These are phyloP conservation scores for Clupea harengus DNA, from an alignment of 2,113 vertebrate species.

Conservation along the genomic window DNA sequence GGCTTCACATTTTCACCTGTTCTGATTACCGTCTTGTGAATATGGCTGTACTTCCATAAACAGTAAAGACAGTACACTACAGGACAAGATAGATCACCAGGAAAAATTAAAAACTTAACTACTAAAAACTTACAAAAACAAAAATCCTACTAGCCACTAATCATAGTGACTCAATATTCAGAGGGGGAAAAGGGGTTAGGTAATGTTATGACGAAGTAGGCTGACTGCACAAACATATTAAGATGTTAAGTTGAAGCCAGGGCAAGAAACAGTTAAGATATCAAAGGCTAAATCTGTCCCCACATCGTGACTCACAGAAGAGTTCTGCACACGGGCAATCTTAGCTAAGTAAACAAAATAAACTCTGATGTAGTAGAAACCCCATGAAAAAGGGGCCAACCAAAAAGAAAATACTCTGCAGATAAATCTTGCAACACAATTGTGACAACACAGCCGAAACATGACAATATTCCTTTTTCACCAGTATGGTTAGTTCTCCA, in stretches of 20 bases:
- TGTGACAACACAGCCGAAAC: neutral
- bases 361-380: neutral
- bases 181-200: neutral
- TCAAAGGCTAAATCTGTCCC: neutral
- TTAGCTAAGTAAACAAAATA: neutral
- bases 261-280: neutral
- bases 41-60: neutral
- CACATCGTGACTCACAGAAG: neutral
- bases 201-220: neutral
- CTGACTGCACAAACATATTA: too few relatives aligned
- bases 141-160: neutral
- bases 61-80: too few relatives aligned
- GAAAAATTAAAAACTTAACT: too few relatives aligned
- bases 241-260: neutral
- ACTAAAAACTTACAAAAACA: neutral
- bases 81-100: too few relatives aligned
- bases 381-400: neutral
- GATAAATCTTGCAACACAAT: neutral
- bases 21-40: too few relatives aligned
- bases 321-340: neutral
- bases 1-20: neutral
- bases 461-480: neutral
- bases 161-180: neutral
- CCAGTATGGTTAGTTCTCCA: neutral
- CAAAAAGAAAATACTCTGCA: neutral